Evolutionary conservation across 2,888 invertebrate species (phyloP), one percentile per base, ranked within the genome.

Genomic region (Sminthurinus aureus): DNA sequence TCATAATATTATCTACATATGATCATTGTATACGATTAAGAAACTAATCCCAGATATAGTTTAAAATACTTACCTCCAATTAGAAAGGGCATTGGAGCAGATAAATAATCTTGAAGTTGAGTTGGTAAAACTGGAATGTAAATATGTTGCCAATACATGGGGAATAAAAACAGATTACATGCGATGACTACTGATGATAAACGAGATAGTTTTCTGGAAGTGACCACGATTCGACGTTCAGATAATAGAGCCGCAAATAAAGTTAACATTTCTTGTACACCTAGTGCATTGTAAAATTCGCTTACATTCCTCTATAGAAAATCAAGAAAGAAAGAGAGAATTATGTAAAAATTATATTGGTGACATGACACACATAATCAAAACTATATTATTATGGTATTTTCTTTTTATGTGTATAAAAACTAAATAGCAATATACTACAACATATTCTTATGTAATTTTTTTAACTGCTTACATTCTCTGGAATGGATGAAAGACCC

Each of bases 121-220:
- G 94, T 93, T 26, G 98, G 98, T 89, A 98, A 91, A 88, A 99
- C 95, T 81, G 98, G 98, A 91, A 99, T 98, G 91, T 96, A 99
- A 90, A 99, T 96, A 90, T 98, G 98, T 91, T 99, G 98, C 99
- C 99, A 99, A 88, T 95, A 95, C 98, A 99, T 98, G 0, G 99
- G 99, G 91, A 98, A 98, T 71, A 99, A 93, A 76, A 99, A 94
- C 20, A 71, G 71, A 71, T 71, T 71, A 71, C 71, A 71, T 18
- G 98, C 98, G 91, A 98, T 97, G 50, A 96, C 96, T 89, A 96
- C 96, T 0, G 98, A 96, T 79, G 97, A 97, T 78, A 99, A 92
- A 84, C 97, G 93, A 87, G 96, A 96, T 86, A 98, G 92, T 90
- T 96, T 96, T 86, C 94, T 94, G 0, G 98, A 98, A 12, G 96